Evolutionary conservation across 2,888 invertebrate genomes (phyloP), one percentile per base, ranked within the genome.

Genomic region (Saturnia japonica): DNA sequence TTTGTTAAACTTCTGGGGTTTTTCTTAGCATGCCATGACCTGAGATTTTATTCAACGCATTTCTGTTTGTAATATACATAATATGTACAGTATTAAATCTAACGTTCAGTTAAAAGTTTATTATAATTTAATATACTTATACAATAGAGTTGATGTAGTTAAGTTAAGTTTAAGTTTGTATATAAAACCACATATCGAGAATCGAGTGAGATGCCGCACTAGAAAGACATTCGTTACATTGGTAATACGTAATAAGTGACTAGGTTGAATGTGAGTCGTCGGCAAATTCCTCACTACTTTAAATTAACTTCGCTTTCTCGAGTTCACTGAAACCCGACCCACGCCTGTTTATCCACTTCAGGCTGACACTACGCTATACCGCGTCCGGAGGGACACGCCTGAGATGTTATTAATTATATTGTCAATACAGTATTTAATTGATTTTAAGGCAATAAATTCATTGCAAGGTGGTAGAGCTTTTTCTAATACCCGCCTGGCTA

Each of bases 201-300:
- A 62, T 34, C 62, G 62, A 62, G 34, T n/a, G 19, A 64, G 16
- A n/a, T 19, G 4, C 0, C 1, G 40, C 14, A 25, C 1, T 1
- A 43, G 1, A 43, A 14, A 1, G 34, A 22, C 19, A 40, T 40
- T 34, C 19, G 19, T 7, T 40, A 64, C 64, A 0, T 40, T 40
- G 19, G 64, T 64, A 34, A 19, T 28, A 62, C 34, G 25, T 6
- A 16, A 40, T 64, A 64, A 62, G 34, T 62, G 34, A 40, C 34
- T 22, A 11, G 40, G 40, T 40, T n/a, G 64, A 40, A 40, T 7
- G 40, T 34, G 40, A 64, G 40, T 14, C 19, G 40, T 14, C 19
- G 64, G 64, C 40, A 64, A 40, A 64, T 64, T 64, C 40, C 34
- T 40, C 12, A 62, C 28, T 34, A 62, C 64, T 19, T 40, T 64